These are phyloP conservation scores for Fundulus diaphanus DNA, from an alignment of 2,797 vertebrate species.

Conservation along the genomic window DNA sequence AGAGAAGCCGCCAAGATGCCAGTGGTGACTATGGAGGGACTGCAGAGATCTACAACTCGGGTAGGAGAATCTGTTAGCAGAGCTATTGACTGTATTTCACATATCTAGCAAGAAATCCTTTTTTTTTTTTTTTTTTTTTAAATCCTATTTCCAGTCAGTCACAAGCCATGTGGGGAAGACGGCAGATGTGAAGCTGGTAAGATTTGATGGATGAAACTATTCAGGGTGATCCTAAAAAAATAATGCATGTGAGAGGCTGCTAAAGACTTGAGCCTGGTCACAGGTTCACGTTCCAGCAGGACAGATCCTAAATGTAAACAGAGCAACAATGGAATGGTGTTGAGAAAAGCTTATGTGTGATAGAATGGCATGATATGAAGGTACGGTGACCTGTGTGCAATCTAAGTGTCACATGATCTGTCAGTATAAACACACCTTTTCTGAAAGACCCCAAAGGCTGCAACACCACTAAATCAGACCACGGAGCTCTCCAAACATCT, in stretches of 20 bases:
- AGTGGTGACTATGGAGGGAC: neutral
- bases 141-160: neutral
- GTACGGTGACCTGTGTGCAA: no score
- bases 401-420: no score
- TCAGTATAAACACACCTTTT: no score
- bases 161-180: neutral
- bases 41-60: neutral
- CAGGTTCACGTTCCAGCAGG: no score
- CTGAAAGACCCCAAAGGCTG: no score
- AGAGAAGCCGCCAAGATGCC: neutral
- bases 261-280: no score
- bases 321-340: neutral
- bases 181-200: no score
- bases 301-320: no score
- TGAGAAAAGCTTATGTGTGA: neutral
- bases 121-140: no score
- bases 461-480: no score
- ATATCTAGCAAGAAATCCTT: neutral
- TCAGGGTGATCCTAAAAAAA: neutral
- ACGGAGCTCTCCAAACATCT: no score
- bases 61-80: neutral
- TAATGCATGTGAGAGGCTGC: neutral
- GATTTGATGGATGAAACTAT: neutral
- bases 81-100: neutral
- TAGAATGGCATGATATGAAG: no score